A percentile compares a stretch with the other conserved stretches of the same genome.
Conservation (phyloP, 2,113 vertebrate species). For the Serilophus lunatus region DNA sequence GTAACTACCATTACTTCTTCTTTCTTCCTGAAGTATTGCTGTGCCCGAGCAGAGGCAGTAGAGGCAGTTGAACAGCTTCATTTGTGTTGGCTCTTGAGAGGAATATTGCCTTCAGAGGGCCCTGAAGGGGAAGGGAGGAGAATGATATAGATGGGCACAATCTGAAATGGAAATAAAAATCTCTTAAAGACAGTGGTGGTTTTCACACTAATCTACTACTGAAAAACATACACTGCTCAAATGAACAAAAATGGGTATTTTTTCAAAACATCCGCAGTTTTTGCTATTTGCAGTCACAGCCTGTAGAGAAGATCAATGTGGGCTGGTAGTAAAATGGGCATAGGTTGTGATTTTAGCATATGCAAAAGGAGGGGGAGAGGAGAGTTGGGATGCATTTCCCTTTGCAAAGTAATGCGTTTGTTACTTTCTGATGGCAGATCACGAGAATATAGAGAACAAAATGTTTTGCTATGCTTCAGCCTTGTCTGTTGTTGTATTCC, state of each 20-base stretch:
- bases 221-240: neutral
- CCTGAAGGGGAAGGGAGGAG: neutral
- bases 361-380: neutral
- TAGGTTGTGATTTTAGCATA: neutral
- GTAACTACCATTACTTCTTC: neutral
- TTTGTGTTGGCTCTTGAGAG: neutral
- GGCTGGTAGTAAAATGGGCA: neutral
- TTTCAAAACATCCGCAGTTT: neutral
- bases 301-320: neutral
- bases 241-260: neutral
- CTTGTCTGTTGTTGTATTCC: neutral
- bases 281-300: accelerated
- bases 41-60: neutral
- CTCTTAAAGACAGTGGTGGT: neutral
- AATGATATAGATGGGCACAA: neutral
- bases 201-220: neutral
- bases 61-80: neutral
- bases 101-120: neutral
- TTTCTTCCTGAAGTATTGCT: neutral
- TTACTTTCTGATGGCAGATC: neutral
- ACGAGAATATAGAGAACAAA: neutral
- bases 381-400: neutral
- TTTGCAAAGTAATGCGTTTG: neutral
- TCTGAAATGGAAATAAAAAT: neutral
- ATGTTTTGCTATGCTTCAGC: neutral